Evolutionary conservation across 2,113 vertebrate species (phyloP).

Genomic region (Calonectris borealis): DNA sequence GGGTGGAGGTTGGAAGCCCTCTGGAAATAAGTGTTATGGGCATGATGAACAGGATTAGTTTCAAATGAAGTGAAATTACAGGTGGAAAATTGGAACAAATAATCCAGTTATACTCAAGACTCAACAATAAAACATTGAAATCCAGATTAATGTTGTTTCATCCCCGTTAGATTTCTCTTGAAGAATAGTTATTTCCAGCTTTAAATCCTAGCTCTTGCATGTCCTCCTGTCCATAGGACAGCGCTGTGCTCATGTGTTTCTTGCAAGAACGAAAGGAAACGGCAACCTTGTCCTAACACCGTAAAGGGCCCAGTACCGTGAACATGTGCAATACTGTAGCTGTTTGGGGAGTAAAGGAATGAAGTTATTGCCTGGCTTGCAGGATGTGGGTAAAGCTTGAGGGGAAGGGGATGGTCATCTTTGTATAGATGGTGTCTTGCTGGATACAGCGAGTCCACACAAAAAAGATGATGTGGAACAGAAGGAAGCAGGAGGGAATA

Average conservation of each 20-base stretch:
- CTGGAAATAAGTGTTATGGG: background rate
- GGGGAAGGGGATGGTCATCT: background rate
- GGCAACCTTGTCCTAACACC: background rate
- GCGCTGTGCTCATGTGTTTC: background rate
- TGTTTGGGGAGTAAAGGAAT: background rate
- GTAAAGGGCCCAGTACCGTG: background rate
- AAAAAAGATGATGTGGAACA: background rate
- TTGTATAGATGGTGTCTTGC: background rate
- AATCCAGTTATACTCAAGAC: slow-evolving; percentile 28
- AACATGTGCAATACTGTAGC: too few species aligned
- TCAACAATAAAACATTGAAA: background rate
- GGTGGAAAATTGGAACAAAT: slow-evolving; percentile 11
- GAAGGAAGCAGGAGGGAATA: background rate
- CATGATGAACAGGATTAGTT: slow-evolving; percentile 1
- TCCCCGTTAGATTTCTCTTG: background rate
- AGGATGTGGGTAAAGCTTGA: background rate
- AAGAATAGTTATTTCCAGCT: background rate
- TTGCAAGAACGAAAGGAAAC: background rate
- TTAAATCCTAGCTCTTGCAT: background rate
- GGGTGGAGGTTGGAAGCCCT: background rate
- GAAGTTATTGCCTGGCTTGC: background rate
- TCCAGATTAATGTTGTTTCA: slow-evolving; percentile 9
- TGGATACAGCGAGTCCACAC: background rate
- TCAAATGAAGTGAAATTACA: slow-evolving; percentile 4
- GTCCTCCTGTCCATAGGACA: background rate